phyloP scores from a whole-genome alignment of 2,113 vertebrate species.

The Daboia siamensis region DNA sequence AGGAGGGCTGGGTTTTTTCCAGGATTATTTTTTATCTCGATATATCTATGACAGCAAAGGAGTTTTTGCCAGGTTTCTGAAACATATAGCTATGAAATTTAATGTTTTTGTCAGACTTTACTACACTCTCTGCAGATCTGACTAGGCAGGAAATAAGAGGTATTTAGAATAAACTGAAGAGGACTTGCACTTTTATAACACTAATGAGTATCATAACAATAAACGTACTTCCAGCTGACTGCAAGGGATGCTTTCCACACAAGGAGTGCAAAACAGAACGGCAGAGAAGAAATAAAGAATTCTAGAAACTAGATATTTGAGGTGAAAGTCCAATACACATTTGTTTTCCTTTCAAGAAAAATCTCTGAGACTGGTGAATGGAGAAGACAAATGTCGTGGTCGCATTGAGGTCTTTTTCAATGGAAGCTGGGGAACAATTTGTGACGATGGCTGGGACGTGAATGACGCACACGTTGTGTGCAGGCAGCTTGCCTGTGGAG shows the following conservation, averaged over 20 bases:
- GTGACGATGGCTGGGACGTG: background rate
- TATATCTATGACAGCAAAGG: background rate
- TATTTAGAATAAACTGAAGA: background rate
- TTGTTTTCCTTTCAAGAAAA: background rate
- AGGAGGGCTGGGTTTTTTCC: background rate
- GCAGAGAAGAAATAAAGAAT: background rate
- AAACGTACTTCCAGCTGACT: background rate
- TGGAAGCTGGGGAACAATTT: background rate
- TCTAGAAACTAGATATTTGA: background rate
- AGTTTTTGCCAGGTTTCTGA: background rate
- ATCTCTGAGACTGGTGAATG: too few species aligned
- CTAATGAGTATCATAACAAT: background rate
- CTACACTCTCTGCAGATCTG: too few species aligned
- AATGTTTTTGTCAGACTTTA: too few species aligned
- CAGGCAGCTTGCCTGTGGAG: background rate
- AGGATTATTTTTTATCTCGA: background rate
- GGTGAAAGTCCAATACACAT: background rate
- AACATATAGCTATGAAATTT: too few species aligned
- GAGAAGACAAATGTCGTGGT: too few species aligned
- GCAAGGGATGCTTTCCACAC: too few species aligned
- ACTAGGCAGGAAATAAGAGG: background rate
- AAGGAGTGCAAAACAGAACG: background rate
- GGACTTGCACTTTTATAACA: background rate
- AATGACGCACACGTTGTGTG: background rate
- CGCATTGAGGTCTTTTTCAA: background rate